Evolutionary conservation across 2,888 invertebrate genomes (phyloP).

Genomic region (Notocelia uddmanniana): DNA sequence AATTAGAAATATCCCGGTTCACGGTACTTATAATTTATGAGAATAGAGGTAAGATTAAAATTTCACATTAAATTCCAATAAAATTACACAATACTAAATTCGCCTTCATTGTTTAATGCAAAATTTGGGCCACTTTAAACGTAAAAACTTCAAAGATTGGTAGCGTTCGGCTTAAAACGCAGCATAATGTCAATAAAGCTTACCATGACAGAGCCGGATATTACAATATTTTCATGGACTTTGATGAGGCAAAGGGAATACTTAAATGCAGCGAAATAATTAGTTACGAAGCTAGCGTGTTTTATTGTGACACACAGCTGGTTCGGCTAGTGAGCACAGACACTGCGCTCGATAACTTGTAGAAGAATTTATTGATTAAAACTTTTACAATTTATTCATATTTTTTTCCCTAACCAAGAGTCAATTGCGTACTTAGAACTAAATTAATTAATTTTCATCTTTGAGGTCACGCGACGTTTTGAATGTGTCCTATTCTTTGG

Average conservation of each 20-base stretch:
- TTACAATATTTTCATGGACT: constrained; percentile 72
- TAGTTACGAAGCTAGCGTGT: constrained; percentile 70
- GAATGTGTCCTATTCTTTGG: too few relatives aligned
- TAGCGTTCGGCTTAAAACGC: constrained; percentile 26
- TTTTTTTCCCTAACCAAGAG: too few relatives aligned
- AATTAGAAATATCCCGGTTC: too few relatives aligned
- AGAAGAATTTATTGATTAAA: too few relatives aligned
- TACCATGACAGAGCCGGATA: constrained; percentile 39
- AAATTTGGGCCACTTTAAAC: background rate
- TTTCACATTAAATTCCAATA: background rate
- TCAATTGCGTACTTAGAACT: too few relatives aligned
- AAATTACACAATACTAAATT: background rate
- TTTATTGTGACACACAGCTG: constrained; percentile 52
- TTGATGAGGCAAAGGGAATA: constrained; percentile 78
- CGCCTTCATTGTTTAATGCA: background rate
- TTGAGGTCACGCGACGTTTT: too few relatives aligned
- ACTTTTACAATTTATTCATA: too few relatives aligned
- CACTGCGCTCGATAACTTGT: background rate
- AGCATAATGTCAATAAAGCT: constrained; percentile 43
- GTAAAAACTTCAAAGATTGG: constrained; percentile 16
- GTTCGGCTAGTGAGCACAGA: constrained; percentile 23
- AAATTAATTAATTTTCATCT: too few relatives aligned
- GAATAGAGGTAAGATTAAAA: background rate
- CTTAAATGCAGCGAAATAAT: constrained; percentile 81
- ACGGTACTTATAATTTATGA: too few relatives aligned